phyloP scores from a whole-genome alignment of 1,140 invertebrate genomes.

The Bombus fervidus region DNA sequence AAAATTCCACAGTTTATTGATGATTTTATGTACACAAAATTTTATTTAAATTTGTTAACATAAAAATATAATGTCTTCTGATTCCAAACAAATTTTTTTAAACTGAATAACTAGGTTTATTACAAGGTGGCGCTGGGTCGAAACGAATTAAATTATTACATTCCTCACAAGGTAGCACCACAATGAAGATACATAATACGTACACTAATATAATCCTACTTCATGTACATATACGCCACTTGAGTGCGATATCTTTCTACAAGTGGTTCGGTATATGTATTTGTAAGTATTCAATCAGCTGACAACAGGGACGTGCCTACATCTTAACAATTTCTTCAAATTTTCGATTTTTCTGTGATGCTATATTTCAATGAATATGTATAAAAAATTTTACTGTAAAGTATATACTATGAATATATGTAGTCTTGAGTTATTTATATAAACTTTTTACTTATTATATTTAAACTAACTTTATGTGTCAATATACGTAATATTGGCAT shows the following conservation, averaged over 20 bases:
- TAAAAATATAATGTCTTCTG: background rate
- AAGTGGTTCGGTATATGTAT: background rate
- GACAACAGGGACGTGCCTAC: background rate
- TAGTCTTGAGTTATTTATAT: background rate
- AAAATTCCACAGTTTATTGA: no score
- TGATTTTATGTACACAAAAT: background rate
- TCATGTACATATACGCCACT: background rate
- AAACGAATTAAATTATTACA: background rate
- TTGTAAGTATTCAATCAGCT: background rate
- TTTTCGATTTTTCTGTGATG: background rate
- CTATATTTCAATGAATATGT: background rate
- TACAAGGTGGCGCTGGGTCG: background rate
- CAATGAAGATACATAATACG: background rate
- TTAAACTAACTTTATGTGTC: background rate
- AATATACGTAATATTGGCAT: no score
- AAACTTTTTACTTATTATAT: background rate
- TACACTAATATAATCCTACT: background rate
- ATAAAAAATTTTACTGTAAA: background rate
- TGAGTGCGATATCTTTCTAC: background rate
- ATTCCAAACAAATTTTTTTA: no score
- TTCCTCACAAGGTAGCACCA: background rate
- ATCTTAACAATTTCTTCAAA: background rate
- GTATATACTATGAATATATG: background rate
- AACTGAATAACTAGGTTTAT: background rate
- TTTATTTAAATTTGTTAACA: background rate